Conservation (phyloP, 2,888 invertebrate species). For the Synergus japonicus region DNA sequence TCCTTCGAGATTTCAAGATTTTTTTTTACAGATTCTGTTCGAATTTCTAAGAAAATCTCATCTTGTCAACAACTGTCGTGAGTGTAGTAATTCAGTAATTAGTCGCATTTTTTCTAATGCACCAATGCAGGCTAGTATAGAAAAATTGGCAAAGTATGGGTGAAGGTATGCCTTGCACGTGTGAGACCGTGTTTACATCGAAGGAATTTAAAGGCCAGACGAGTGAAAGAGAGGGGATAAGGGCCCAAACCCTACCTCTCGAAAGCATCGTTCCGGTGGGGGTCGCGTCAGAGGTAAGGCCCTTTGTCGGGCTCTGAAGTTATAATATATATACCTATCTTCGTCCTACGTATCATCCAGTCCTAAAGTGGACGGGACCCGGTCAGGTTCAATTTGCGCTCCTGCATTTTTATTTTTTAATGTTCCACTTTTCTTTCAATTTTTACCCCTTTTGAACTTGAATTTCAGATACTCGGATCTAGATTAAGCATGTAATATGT, state of each 20-base stretch:
- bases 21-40: background rate
- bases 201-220: constrained; percentile 39
- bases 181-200: constrained; percentile 32
- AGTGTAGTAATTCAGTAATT: background rate
- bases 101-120: background rate
- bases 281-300: constrained; percentile 39
- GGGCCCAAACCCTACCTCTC: constrained; percentile 28
- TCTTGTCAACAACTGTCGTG: background rate
- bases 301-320: constrained; percentile 45
- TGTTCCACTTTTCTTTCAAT: background rate
- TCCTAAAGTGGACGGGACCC: constrained; percentile 21
- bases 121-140: background rate
- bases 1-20: background rate
- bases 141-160: background rate
- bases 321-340: constrained; percentile 44
- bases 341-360: constrained; percentile 1
- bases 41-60: background rate
- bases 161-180: background rate
- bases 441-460: background rate
- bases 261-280: constrained; percentile 32
- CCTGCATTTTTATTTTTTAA: constrained; percentile 10
- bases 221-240: background rate
- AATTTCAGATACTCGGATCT: background rate
- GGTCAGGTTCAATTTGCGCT: constrained; percentile 32
- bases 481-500: too few species aligned